Conservation (phyloP, 2,797 vertebrate genomes). For the Capromys pilorides region DNA sequence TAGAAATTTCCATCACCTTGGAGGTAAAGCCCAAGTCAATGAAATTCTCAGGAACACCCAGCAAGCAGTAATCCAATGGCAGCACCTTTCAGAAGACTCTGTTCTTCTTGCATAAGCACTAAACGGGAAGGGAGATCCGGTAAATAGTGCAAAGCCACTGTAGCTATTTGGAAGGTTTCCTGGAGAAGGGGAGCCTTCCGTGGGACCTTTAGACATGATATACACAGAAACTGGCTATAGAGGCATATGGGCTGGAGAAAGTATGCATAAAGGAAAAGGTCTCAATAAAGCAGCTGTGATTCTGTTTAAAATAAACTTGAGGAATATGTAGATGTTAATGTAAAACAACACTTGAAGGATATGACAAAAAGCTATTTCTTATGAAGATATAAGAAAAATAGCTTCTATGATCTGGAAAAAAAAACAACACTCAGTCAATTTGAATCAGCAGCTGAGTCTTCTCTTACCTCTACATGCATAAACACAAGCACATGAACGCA, state of each 20-base stretch:
- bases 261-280: background rate
- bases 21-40: background rate
- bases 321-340: background rate
- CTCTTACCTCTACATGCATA: background rate
- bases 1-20: background rate
- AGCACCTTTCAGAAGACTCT: background rate
- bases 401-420: background rate
- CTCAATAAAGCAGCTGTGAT: background rate
- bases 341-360: background rate
- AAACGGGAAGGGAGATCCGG: background rate
- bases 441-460: background rate
- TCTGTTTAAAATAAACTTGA: background rate
- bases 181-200: background rate
- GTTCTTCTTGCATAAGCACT: background rate
- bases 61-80: background rate
- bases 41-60: background rate
- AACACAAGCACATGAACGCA: background rate
- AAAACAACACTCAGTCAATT: background rate
- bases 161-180: background rate
- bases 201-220: background rate
- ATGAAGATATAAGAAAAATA: background rate
- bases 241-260: background rate
- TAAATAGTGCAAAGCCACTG: background rate
- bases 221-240: background rate
- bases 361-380: no score